Conservation (phyloP, 2,797 vertebrate genomes). For the Mastacembelus armatus region DNA sequence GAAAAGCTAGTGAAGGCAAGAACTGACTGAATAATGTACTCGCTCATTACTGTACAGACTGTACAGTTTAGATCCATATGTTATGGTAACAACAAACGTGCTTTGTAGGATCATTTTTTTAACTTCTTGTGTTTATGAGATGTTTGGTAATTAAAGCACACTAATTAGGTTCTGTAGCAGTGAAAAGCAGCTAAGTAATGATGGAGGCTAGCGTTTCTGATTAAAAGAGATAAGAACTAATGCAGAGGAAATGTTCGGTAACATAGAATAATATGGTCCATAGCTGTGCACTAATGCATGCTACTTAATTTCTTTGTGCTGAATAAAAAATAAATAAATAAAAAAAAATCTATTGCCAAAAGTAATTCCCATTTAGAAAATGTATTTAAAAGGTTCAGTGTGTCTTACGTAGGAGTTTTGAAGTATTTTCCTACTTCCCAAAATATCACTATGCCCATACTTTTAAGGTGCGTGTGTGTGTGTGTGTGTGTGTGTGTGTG, state of each 20-base stretch:
- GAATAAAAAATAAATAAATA: not conserved
- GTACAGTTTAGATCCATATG: not conserved
- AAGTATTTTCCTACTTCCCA: not conserved
- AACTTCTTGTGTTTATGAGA: constrained; percentile 17
- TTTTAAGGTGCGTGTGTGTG: constrained; percentile 9
- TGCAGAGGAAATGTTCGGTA: not conserved
- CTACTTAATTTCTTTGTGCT: not conserved
- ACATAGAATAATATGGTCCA: not conserved
- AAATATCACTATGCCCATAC: not conserved
- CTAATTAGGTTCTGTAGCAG: constrained; percentile 26
- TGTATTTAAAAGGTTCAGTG: not conserved
- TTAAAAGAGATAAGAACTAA: constrained; percentile 1
- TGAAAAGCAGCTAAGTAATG: constrained; percentile 19
- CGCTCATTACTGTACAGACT: not conserved
- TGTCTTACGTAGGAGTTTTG: not conserved
- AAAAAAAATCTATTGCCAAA: not conserved
- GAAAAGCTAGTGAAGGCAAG: not conserved
- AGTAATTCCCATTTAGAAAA: not conserved
- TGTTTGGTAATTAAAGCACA: constrained; percentile 28
- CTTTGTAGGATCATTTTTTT: no score
- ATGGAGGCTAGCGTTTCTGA: constrained; percentile 21
- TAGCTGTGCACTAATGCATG: not conserved
- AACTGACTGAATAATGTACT: no score
- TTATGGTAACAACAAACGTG: not conserved
- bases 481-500: not conserved